Evolutionary conservation across 2,888 invertebrate genomes (phyloP), one percentile per base, ranked within the genome.

Genomic region (Hypselothyrea guttata): DNA sequence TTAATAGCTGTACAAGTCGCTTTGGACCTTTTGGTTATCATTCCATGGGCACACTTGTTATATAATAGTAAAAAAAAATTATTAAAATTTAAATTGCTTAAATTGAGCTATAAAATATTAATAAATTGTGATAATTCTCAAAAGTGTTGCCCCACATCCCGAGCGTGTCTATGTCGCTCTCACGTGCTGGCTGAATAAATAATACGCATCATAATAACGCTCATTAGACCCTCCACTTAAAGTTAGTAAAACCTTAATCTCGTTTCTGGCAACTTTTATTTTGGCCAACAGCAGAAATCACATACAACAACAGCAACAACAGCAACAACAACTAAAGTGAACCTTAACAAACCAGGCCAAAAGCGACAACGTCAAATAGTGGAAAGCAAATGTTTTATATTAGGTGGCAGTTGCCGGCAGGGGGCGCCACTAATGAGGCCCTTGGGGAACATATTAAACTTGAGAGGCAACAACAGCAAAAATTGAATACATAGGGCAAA

Each of bases 371-470:
- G 60, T 62, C 84, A 71, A 83, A 77, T 79, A 76, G 83, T 83
- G 83, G 58, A 75, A 63, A 76, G 79, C 75, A 75, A 83, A 83
- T 78, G 79, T 82, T 82, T 68, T 78, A 52, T 82, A 68, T 78
- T 68, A 62, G 75, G 74, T 77, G 75, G 61, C 66, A 56, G 75
- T 56, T 71, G 61, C 7, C 44, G 65, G 54, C 67, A 45, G 71
- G 83, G 64, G 83, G 79, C 56, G 71, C 75, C 83, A 84, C 78
- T 78, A 78, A 78, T 78, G 78, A 78, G 78, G 78, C 78, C 84
- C 84, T 78, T 78, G 78, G 78, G 78, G 78, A 78, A 82, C 78
- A 78, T 84, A 78, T 84, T 84, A 78, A 78, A 71, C 84, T 84
- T 73, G 74, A 67, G 72, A 52, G 74, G 41, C 77, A 68, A 52